Conservation (phyloP, 2,113 vertebrate genomes). For the Empidonax traillii region DNA sequence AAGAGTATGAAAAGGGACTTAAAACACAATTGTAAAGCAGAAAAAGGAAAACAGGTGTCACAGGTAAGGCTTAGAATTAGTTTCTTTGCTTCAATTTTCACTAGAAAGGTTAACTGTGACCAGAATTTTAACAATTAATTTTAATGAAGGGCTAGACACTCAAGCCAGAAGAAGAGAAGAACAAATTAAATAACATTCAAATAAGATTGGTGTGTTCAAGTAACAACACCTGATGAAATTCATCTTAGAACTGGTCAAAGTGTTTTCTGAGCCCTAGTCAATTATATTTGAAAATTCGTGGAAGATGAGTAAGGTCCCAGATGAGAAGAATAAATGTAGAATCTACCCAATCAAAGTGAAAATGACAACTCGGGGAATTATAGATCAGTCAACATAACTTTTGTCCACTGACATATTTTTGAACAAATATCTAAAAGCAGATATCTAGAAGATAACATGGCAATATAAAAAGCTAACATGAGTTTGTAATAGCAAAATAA, state of each 20-base stretch:
- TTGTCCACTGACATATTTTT: background rate
- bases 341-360: background rate
- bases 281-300: background rate
- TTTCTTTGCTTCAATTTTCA: background rate
- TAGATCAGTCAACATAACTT: background rate
- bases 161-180: background rate
- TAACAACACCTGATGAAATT: background rate
- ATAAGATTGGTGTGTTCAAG: background rate
- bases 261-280: background rate
- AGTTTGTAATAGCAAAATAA: background rate
- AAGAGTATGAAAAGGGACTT: background rate
- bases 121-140: background rate
- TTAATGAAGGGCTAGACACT: background rate
- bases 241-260: background rate
- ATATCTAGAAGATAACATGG: background rate
- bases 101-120: background rate
- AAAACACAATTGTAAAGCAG: background rate
- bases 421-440: background rate
- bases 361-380: background rate
- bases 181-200: background rate
- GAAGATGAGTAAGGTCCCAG: background rate
- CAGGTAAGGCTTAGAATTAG: background rate
- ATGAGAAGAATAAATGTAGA: background rate
- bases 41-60: background rate
- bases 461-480: background rate